These are phyloP conservation scores for Euura lappo DNA, from an alignment of 1,140 invertebrate species.

Conservation along the genomic window DNA sequence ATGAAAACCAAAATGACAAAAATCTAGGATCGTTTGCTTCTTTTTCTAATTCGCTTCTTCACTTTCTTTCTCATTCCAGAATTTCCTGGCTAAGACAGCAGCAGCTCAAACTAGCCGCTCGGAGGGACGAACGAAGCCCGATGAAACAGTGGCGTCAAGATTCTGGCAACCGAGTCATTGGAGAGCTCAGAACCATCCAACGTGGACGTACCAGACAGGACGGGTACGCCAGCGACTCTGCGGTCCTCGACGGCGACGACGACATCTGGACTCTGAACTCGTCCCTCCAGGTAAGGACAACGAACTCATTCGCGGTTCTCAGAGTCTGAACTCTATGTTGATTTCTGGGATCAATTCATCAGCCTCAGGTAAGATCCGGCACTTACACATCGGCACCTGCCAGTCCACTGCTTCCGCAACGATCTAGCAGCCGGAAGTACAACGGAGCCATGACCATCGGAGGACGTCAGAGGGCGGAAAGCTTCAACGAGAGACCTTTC, in stretches of 20 bases:
- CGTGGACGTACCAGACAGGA: conserved; percentile 62
- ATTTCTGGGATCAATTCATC: neutral
- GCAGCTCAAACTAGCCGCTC: conserved; percentile 73
- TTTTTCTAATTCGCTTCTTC: no score
- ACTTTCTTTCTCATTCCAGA: conserved; percentile 26
- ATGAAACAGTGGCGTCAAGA: conserved; percentile 73
- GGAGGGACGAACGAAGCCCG: conserved; percentile 67
- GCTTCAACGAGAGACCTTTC: conserved; percentile 67
- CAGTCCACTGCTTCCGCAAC: conserved; percentile 65
- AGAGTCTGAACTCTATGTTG: no score
- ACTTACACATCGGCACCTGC: conserved; percentile 62
- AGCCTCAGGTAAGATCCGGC: conserved; percentile 37
- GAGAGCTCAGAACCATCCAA: conserved; percentile 66
- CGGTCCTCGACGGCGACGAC: conserved; percentile 73
- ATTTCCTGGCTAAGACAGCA: conserved; percentile 80
- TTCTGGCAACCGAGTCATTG: conserved; percentile 69
- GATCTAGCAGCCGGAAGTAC: conserved; percentile 67
- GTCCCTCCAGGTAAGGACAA: neutral
- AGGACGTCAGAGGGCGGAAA: conserved; percentile 52
- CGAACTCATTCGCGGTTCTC: no score
- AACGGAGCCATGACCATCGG: conserved; percentile 41
- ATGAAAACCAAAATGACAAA: no score
- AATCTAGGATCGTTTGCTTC: no score
- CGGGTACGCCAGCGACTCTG: conserved; percentile 80
- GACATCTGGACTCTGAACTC: conserved; percentile 51